Evolutionary conservation across 2,888 invertebrate genomes (phyloP).

Genomic region (Anticlea derivata): DNA sequence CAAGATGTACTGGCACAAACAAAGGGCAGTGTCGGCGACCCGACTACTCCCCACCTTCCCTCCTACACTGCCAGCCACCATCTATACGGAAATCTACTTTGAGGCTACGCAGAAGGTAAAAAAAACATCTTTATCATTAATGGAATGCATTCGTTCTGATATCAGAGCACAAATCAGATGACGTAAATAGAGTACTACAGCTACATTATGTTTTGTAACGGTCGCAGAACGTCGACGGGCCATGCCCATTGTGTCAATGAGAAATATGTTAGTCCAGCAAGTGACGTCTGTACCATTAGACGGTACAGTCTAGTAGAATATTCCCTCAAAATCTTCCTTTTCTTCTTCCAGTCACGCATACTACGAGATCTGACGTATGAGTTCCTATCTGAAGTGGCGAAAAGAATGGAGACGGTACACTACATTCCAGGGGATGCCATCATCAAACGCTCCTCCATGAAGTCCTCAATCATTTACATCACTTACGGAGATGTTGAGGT

Average conservation of each 20-base stretch:
- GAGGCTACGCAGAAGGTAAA: slow-evolving; percentile 68
- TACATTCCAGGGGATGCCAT: slow-evolving; percentile 71
- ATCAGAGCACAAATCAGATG: neutral
- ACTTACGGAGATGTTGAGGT: slow-evolving; percentile 71
- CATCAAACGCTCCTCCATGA: slow-evolving; percentile 57
- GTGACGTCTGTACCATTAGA: no score
- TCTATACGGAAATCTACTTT: slow-evolving; percentile 67
- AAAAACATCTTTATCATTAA: no score
- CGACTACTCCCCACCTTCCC: slow-evolving; percentile 60
- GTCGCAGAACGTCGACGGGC: no score
- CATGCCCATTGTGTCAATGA: no score
- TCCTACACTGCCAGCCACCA: slow-evolving; percentile 54
- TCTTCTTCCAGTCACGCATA: slow-evolving; percentile 53
- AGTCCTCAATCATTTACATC: slow-evolving; percentile 61
- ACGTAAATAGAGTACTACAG: no score
- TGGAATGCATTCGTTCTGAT: no score
- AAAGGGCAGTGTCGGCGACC: slow-evolving; percentile 61
- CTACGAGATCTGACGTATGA: slow-evolving; percentile 62
- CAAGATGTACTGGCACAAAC: slow-evolving; percentile 75
- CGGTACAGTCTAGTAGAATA: no score
- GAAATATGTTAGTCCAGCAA: no score
- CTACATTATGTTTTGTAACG: no score
- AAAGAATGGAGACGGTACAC: slow-evolving; percentile 63
- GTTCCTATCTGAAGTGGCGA: slow-evolving; percentile 63
- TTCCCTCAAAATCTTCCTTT: no score